Conservation (phyloP, 53 echinoderm and acorn worm species). For the Holothuria leucospilota region DNA sequence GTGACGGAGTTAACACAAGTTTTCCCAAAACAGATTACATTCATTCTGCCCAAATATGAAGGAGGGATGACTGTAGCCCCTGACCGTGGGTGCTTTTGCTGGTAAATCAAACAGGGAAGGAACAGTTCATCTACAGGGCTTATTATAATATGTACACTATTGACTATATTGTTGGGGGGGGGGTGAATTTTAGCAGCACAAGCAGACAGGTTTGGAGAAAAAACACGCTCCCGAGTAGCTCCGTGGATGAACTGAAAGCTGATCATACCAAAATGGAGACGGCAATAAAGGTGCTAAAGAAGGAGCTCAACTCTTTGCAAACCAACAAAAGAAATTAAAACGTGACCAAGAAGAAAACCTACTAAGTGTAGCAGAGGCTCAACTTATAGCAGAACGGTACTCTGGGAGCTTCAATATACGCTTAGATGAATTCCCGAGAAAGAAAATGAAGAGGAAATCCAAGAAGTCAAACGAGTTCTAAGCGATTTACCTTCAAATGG, state of each 20-base stretch:
- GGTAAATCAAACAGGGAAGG: too few species aligned
- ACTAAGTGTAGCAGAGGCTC: not conserved
- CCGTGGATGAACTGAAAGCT: not conserved
- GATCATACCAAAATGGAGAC: not conserved
- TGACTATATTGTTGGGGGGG: too few species aligned
- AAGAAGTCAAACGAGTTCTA: slow-evolving; percentile 2
- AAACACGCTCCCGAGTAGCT: not conserved
- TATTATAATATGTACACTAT: too few species aligned
- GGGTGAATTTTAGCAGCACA: too few species aligned
- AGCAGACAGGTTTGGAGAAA: too few species aligned
- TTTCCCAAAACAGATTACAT: too few species aligned
- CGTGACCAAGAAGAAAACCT: not conserved
- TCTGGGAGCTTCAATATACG: not conserved
- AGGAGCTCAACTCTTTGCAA: not conserved
- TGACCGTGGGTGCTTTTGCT: too few species aligned
- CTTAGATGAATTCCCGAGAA: not conserved
- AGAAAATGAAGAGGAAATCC: slow-evolving; percentile 2
- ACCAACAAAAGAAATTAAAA: not conserved
- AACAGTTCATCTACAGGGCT: too few species aligned
- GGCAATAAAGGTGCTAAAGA: not conserved
- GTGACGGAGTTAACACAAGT: too few species aligned
- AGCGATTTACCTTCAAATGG: not conserved
- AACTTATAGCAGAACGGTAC: not conserved
- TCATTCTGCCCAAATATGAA: too few species aligned
- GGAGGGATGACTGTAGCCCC: too few species aligned